Conservation (phyloP, 2,113 vertebrate genomes). For the Bos javanicus region DNA sequence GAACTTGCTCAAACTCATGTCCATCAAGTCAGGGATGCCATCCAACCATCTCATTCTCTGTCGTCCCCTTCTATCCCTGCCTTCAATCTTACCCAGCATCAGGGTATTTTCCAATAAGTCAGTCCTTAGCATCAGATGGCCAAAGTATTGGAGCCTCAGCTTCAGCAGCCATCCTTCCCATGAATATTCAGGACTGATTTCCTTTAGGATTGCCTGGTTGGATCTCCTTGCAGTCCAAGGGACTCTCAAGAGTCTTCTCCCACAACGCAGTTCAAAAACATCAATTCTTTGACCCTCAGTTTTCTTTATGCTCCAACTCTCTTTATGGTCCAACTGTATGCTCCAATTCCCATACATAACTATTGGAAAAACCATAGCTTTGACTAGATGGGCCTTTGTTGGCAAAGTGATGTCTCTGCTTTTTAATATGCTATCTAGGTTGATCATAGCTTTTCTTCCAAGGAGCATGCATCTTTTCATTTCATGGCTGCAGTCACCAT, state of each 20-base stretch:
- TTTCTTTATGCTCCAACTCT: too few relatives aligned
- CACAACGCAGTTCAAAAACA: too few relatives aligned
- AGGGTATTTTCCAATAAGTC: not conserved
- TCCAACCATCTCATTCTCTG: not conserved
- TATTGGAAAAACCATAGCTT: not conserved
- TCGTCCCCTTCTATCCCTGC: not conserved
- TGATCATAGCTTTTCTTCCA: not conserved
- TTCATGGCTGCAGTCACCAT: not conserved
- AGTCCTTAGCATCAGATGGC: not conserved
- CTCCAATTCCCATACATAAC: not conserved
- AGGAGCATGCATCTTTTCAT: not conserved
- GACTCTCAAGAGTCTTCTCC: too few relatives aligned
- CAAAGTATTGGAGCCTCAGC: not conserved
- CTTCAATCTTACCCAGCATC: not conserved
- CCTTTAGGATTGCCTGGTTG: too few relatives aligned
- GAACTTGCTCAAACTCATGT: not conserved
- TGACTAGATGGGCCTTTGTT: not conserved
- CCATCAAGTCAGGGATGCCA: not conserved
- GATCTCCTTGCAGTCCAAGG: too few relatives aligned
- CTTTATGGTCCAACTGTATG: too few relatives aligned
- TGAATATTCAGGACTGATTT: too few relatives aligned
- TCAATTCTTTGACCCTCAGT: too few relatives aligned
- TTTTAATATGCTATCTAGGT: not conserved
- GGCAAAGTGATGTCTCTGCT: not conserved
- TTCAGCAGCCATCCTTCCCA: not conserved